phyloP scores from a whole-genome alignment of 2,797 vertebrate genomes.

The Typhlichthys eigenmanni region DNA sequence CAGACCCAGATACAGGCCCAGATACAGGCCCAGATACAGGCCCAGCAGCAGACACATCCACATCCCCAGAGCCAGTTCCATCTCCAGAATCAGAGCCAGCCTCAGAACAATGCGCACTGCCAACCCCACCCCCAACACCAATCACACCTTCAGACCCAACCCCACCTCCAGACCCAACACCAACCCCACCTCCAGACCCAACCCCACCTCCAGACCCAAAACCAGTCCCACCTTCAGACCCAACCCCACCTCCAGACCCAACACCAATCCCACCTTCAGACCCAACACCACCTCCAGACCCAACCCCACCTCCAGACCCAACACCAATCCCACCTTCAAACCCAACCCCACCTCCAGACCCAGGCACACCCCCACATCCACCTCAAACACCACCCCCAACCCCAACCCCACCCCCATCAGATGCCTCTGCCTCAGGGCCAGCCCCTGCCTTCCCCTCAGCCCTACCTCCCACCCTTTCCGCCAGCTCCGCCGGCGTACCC shows the following conservation, averaged over 20 bases:
- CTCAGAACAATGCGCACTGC: conserved; percentile 60
- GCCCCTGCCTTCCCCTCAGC: not conserved
- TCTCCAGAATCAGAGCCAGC: conserved; percentile 53
- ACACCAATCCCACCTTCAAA: not conserved
- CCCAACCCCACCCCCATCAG: not conserved
- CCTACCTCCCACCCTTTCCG: not conserved
- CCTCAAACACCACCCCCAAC: not conserved
- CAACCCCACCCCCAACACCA: conserved; percentile 26
- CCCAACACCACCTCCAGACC: not conserved
- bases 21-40: not conserved
- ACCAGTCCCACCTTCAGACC: too few relatives aligned
- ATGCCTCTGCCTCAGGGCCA: not conserved
- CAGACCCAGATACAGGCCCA: conserved; percentile 42
- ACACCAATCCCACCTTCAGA: not conserved
- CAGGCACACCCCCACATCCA: not conserved
- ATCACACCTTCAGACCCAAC: not conserved
- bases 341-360: not conserved
- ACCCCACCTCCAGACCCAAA: not conserved
- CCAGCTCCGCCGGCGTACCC: not conserved
- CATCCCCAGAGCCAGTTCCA: conserved; percentile 35
- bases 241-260: not conserved
- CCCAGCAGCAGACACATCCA: conserved; percentile 8
- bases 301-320: not conserved
- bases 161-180: not conserved
- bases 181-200: not conserved